Evolutionary conservation across 92 coral and sea anemone species (phyloP), one percentile per base, ranked within the genome.

Genomic region (Heteractis magnifica): DNA sequence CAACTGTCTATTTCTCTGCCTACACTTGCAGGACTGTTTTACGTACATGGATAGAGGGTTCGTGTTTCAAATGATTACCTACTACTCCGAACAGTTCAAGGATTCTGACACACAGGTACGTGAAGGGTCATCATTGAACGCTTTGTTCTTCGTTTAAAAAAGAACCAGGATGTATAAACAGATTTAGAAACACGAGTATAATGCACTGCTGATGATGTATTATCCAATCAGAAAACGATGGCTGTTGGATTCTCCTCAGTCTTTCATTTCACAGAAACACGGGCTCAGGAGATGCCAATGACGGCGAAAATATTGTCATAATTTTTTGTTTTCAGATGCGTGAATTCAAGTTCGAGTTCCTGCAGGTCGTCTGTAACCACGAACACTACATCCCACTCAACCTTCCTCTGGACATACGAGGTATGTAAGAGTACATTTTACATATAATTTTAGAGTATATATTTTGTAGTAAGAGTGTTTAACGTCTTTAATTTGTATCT

Each of bases 31-130:
- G 99, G 99, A 94, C 77, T 96, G 99, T 83, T 96, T 96, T 87
- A 94, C 99, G 20, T 94, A 96, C 88, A 85, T 96, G 89, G 99
- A 96, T 81, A 91, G 99, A 59, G 99, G 99, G 8, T 96, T 96
- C 81, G 99, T 96, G 73, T 96, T 96, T 86, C 99, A 96, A 82
- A 96, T 96, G 99, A 96, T 96, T 83, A 94, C 97, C 52, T 96
- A 94, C 70, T 96, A 96, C 81, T 90, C 97, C 10, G 99, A 96
- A 70, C 99, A 96, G 86, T 96, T 96, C 79, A 96, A 92, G 79
- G 95, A 96, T 80, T 94, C 99, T 6, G 99, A 94, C 82, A 95
- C 98, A 12, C 98, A 95, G 98, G 98, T 95, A 89, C 18, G 8
- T 5, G 4, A 58, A 41, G 15, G 15, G 10, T 4, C 14, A 26